Base-by-base conservation (phyloP, 2,113 vertebrate species). In the Chloroceryle aenea region DNA sequence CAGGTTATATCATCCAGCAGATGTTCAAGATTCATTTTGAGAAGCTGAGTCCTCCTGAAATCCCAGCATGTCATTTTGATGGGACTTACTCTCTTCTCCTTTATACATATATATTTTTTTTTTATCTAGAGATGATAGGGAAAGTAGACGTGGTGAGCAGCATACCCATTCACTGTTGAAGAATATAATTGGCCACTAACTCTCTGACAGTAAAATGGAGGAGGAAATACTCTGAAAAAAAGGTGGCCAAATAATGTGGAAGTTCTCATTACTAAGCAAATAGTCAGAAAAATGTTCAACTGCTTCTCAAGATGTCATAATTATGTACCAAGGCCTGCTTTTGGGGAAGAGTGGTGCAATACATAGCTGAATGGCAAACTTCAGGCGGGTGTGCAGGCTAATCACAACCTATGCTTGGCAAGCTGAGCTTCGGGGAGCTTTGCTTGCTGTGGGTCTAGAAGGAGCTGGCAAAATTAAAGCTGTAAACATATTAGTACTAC, bases 1-100 rank as follows among this genome's bases (percentile, higher is more conserved):
- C 94, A 96, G 89, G 94, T 96, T 95, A 88, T 92, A 91, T 87
- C 88, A 95, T 89, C 62, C 87, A 90, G 90, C 85, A 93, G 89
- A 88, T 97, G 90, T 93, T 94, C 86, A 93, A 88, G 63, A 72
- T 94, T 95, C 76, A 87, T 95, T 95, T 53, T 7, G 63, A 92
- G 63, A 63, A 56, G 85, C 8, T 87, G 73, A 68, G 95, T 86
- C 59, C 62, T 62, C 78, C 76, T 93, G 89, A 95, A 95, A 85
- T 91, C 84, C 67, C 75, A 92, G 71, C 45, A 21, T 68, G 87
- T 91, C 27, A 88, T 88, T 93, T 93, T 94, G 56, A 90, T 66
- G 73, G 88, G 81, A 58, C 58, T 95, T 84, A 43, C 76, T 90
- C 76, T 78, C 64, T 50, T 56, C 40, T 74, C 26, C 55, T 66